Evolutionary conservation across 1,140 invertebrate genomes (phyloP).

Genomic region (Heliconius hewitsoni): DNA sequence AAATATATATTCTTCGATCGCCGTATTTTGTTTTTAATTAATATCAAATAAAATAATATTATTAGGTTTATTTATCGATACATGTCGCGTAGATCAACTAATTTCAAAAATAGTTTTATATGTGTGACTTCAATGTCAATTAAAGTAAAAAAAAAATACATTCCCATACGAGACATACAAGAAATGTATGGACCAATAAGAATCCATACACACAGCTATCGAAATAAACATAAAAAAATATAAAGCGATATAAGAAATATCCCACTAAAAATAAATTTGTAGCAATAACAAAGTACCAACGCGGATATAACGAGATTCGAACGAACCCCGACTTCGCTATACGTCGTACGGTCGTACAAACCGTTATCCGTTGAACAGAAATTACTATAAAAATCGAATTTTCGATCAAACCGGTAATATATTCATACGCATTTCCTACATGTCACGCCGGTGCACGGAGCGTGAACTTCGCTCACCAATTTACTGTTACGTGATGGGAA

Average conservation of each 20-base stretch:
- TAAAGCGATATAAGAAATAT: slow-evolving; percentile 4
- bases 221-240: slow-evolving; percentile 14
- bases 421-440: slow-evolving; percentile 61
- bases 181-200: neutral
- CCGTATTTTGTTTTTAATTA: too few species aligned
- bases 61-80: too few species aligned
- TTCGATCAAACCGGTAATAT: slow-evolving; percentile 57
- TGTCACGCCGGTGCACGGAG: slow-evolving; percentile 57
- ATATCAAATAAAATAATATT: too few species aligned
- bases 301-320: slow-evolving; percentile 32
- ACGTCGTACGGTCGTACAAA: slow-evolving; percentile 24
- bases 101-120: too few species aligned
- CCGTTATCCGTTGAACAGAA: slow-evolving; percentile 42
- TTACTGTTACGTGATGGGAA: slow-evolving; percentile 62
- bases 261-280: slow-evolving; percentile 24
- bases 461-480: slow-evolving; percentile 58
- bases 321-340: slow-evolving; percentile 31
- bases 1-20: too few species aligned
- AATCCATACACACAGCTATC: neutral
- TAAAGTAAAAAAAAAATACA: too few species aligned
- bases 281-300: slow-evolving; percentile 20
- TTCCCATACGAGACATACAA: neutral
- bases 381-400: slow-evolving; percentile 59
- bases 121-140: too few species aligned
- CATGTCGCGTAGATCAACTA: too few species aligned